A percentile compares a stretch with the other conserved stretches of the same genome.
Evolutionary conservation across 2,797 vertebrate genomes (phyloP).

Genomic region (Knipowitschia caucasica): DNA sequence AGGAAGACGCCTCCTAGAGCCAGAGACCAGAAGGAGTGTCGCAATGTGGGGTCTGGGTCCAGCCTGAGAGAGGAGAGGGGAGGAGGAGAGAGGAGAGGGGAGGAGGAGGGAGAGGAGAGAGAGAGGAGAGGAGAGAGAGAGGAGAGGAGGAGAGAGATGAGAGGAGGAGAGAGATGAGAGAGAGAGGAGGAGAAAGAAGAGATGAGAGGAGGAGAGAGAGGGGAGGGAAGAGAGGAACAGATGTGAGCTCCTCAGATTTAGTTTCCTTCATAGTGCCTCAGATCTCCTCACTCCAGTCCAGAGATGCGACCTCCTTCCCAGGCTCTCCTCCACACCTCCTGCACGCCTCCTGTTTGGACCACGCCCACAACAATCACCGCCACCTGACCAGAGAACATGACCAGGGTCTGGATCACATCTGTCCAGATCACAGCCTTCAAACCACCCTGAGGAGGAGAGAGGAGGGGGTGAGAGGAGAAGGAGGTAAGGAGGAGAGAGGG

Average conservation of each 20-base stretch:
- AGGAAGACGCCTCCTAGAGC: constrained; percentile 88
- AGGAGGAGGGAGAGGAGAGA: too few species aligned
- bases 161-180: too few species aligned
- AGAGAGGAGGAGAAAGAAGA: too few species aligned
- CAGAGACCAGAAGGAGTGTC: constrained; percentile 94
- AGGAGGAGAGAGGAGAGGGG: neutral
- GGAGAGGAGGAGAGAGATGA: too few species aligned
- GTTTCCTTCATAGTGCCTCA: too few species aligned
- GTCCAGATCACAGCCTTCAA: constrained; percentile 97
- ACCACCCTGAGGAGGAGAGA: constrained; percentile 78
- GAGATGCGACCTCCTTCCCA: constrained; percentile 76
- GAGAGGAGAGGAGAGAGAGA: too few species aligned
- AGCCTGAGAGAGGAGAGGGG: constrained; percentile 64
- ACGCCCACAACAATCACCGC: constrained; percentile 88
- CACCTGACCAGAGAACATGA: constrained; percentile 93
- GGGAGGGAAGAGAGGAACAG: too few species aligned
- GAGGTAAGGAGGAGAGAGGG: too few species aligned
- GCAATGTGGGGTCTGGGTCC: constrained; percentile 86
- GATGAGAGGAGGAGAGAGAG: too few species aligned
- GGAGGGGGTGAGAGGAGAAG: neutral
- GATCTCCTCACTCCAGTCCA: constrained; percentile 80
- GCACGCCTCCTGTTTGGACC: constrained; percentile 77
- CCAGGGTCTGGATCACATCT: constrained; percentile 92
- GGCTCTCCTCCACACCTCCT: constrained; percentile 80
- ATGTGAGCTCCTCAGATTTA: too few species aligned